These are phyloP conservation scores for Pedionomus torquatus DNA, from an alignment of 2,113 vertebrate species.

Conservation along the genomic window DNA sequence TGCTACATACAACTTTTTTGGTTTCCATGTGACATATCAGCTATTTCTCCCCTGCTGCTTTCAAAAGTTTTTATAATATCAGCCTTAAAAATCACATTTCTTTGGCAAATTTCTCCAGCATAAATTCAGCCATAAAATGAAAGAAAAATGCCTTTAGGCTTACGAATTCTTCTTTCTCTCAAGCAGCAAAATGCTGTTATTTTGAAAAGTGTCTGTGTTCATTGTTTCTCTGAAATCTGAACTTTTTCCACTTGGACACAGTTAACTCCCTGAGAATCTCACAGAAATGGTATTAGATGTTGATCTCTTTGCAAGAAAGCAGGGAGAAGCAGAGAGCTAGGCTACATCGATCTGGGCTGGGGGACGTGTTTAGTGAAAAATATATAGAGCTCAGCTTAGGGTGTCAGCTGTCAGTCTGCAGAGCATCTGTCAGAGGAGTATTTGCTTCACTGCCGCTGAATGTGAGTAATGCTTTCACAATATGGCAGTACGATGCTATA, in stretches of 20 bases:
- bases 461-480: constrained; percentile 40
- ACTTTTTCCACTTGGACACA: constrained; percentile 43
- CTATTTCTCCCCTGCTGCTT: neutral
- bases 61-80: neutral
- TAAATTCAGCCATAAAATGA: constrained; percentile 4
- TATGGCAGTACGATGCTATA: constrained; percentile 17
- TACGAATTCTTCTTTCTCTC: neutral
- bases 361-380: constrained; percentile 18
- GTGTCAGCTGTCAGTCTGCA: constrained; percentile 71
- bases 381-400: neutral
- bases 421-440: constrained; percentile 58
- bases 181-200: constrained; percentile 10
- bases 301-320: neutral
- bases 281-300: neutral
- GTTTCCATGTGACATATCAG: neutral
- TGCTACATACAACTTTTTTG: neutral
- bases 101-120: constrained; percentile 25
- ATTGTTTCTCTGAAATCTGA: constrained; percentile 67
- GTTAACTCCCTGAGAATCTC: constrained; percentile 43
- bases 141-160: constrained; percentile 41
- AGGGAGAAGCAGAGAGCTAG: neutral
- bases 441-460: neutral
- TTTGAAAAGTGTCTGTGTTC: constrained; percentile 24
- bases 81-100: constrained; percentile 23
- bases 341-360: neutral